Percentiles rank a stretch among this genome's conserved stretches.
phyloP scores from a whole-genome alignment of 2,888 invertebrate species.

The Andricus quercusramuli region DNA sequence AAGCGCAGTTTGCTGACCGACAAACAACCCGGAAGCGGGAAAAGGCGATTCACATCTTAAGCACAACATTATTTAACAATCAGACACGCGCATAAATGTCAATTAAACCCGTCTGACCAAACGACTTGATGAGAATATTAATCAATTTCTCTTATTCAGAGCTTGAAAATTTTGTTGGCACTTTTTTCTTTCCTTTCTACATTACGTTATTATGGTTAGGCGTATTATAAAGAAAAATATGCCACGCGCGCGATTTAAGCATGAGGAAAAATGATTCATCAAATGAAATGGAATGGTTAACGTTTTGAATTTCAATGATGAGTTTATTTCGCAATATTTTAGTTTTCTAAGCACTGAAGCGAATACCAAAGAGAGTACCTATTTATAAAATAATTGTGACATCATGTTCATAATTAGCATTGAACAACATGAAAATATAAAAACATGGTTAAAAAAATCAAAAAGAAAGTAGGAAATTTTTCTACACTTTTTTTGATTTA shows the following conservation, averaged over 20 bases:
- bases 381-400: neutral
- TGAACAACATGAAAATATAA: no score
- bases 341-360: neutral
- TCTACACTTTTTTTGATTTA: neutral
- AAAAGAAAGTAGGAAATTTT: neutral
- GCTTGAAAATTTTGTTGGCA: conserved; percentile 18
- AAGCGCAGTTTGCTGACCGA: neutral
- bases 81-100: neutral
- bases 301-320: conserved; percentile 28
- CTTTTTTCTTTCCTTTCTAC: neutral
- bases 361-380: neutral
- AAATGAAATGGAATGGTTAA: conserved; percentile 13
- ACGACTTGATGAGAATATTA: neutral
- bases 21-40: conserved; percentile 4
- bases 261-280: conserved; percentile 20
- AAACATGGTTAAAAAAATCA: no score
- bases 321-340: conserved; percentile 20
- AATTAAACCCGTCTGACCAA: neutral
- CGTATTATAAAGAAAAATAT: neutral
- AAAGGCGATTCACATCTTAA: conserved; percentile 12
- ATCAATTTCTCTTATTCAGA: conserved; percentile 9
- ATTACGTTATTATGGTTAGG: neutral
- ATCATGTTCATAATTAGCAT: no score
- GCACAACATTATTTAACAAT: conserved; percentile 3
- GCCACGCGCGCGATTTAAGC: neutral